A percentile compares a stretch with the other conserved stretches of the same genome.
These are phyloP conservation scores for Mastacembelus armatus DNA, from an alignment of 2,797 vertebrate species.

Conservation along the genomic window DNA sequence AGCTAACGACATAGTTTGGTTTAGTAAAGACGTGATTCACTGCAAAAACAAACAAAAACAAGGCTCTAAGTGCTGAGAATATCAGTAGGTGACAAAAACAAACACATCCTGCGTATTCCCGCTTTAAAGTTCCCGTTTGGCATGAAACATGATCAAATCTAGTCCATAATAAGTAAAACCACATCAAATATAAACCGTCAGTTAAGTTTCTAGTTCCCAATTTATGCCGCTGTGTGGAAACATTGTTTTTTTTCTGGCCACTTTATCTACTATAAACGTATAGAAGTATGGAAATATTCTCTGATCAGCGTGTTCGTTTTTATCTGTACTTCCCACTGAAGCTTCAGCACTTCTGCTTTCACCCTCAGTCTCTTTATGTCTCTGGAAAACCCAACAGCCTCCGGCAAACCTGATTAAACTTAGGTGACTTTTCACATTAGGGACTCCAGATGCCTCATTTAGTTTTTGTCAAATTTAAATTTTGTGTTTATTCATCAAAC, in stretches of 20 bases:
- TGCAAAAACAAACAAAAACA: no score
- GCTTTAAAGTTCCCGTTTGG: no score
- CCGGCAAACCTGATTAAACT: not conserved
- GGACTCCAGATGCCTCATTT: not conserved
- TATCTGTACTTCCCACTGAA: slow-evolving; percentile 16
- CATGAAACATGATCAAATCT: no score
- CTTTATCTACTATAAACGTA: not conserved
- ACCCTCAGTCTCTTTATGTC: not conserved
- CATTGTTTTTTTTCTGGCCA: not conserved
- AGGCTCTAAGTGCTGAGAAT: no score
- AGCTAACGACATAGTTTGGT: no score
- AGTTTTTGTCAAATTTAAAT: not conserved
- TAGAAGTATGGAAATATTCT: not conserved
- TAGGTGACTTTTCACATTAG: slow-evolving; percentile 7
- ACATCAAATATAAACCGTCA: not conserved
- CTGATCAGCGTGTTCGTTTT: slow-evolving; percentile 2
- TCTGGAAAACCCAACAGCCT: slow-evolving; percentile 38
- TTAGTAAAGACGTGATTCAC: no score
- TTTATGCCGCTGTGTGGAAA: not conserved
- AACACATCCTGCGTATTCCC: no score
- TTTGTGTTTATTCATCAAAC: not conserved
- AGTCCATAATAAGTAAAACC: not conserved
- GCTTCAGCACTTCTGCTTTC: slow-evolving; percentile 32
- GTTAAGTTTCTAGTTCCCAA: not conserved
- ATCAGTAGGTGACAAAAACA: no score